These are phyloP conservation scores for Tigriopus californicus DNA, from an alignment of 2,888 invertebrate species.

Conservation along the genomic window DNA sequence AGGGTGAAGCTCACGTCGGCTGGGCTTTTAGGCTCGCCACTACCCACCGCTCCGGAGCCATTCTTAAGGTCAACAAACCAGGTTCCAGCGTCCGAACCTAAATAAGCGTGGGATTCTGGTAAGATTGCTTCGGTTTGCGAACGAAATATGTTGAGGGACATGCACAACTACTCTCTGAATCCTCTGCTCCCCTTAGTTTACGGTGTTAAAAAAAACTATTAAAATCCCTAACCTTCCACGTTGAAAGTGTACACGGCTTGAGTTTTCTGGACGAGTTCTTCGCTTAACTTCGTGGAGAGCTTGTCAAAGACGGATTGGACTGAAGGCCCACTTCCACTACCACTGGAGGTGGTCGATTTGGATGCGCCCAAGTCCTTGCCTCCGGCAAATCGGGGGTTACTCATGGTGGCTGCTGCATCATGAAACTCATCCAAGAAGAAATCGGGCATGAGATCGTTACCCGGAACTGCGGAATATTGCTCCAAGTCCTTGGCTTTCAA, in stretches of 20 bases:
- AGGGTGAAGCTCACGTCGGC: conserved; percentile 70
- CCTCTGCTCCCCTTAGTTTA: too few relatives aligned
- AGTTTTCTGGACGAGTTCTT: conserved; percentile 19
- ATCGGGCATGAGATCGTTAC: conserved; percentile 57
- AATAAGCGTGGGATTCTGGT: not conserved
- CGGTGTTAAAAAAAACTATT: not conserved
- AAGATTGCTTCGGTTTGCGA: not conserved
- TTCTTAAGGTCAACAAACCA: conserved; percentile 80
- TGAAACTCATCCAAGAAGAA: conserved; percentile 54
- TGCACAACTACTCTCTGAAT: not conserved
- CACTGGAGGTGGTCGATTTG: conserved; percentile 1
- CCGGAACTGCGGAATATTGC: conserved; percentile 64
- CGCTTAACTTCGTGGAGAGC: not conserved
- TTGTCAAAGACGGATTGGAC: not conserved
- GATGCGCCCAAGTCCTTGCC: conserved; percentile 7
- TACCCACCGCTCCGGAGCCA: conserved; percentile 56
- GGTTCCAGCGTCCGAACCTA: not conserved
- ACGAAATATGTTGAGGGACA: not conserved
- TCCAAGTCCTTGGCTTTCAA: conserved; percentile 48
- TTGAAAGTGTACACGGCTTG: conserved; percentile 16
- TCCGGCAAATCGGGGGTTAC: conserved; percentile 11
- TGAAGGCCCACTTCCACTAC: not conserved
- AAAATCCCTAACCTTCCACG: not conserved
- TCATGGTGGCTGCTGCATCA: not conserved
- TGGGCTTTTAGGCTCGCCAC: conserved; percentile 44